Conservation (phyloP, 2,113 vertebrate species). For the Galbula dea region DNA sequence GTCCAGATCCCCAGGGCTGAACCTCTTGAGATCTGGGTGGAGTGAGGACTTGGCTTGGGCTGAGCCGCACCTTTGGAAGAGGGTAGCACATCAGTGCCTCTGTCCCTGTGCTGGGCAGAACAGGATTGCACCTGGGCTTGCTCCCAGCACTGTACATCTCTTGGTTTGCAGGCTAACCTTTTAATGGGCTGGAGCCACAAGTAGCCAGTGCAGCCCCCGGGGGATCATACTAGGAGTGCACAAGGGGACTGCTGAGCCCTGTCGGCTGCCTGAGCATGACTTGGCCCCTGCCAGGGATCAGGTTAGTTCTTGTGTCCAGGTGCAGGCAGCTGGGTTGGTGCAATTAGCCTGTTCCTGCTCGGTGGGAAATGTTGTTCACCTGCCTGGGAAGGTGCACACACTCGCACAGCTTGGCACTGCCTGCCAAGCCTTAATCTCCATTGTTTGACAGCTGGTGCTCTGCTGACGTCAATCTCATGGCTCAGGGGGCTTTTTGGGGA, state of each 20-base stretch:
- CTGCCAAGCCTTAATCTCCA: slow-evolving; percentile 47
- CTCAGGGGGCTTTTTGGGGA: slow-evolving; percentile 54
- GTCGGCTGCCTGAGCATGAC: background rate
- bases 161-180: background rate
- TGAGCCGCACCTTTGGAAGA: background rate
- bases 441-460: slow-evolving; percentile 36
- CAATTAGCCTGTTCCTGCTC: slow-evolving; percentile 26
- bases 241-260: rapidly evolving
- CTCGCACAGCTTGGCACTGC: background rate
- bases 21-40: background rate
- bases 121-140: background rate
- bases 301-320: background rate
- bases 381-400: background rate
- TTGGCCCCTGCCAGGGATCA: background rate
- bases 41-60: background rate
- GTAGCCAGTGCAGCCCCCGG: rapidly evolving
- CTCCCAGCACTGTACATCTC: background rate
- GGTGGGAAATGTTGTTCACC: slow-evolving; percentile 16
- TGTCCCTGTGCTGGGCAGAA: background rate
- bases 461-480: slow-evolving; percentile 65
- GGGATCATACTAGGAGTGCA: rapidly evolving
- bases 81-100: background rate
- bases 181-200: background rate
- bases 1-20: background rate
- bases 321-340: background rate